Percentiles rank a stretch among this genome's conserved stretches.
Conservation (phyloP, 2,113 vertebrate species). For the Pygoscelis adeliae region DNA sequence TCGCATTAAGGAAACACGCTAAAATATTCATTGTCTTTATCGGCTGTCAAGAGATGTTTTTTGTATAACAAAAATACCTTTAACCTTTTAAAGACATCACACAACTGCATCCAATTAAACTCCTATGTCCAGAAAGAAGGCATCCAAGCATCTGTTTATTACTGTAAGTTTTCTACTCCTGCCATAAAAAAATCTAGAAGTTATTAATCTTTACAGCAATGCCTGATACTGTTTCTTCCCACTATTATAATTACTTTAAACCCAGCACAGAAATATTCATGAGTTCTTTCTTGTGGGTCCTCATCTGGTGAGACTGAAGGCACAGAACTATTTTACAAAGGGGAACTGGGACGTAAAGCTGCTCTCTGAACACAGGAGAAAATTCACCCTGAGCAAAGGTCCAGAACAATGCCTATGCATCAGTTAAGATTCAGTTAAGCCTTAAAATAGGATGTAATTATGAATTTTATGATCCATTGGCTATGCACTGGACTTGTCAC, state of each 20-base stretch:
- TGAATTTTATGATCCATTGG: neutral
- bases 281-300: neutral
- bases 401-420: neutral
- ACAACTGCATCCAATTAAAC: neutral
- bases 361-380: neutral
- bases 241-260: neutral
- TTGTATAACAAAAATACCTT: slow-evolving; percentile 5
- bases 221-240: neutral
- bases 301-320: neutral
- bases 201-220: neutral
- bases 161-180: neutral
- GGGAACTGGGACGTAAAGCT: neutral
- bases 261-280: neutral
- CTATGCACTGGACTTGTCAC: neutral
- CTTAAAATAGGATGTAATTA: neutral
- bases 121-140: neutral
- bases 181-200: neutral
- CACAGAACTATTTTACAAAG: neutral
- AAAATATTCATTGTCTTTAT: slow-evolving; percentile 29
- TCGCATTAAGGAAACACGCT: neutral
- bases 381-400: neutral
- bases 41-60: neutral
- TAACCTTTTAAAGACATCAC: neutral
- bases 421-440: neutral
- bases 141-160: neutral